A percentile compares a stretch with the other conserved stretches of the same genome.
These are phyloP conservation scores for Diadegma fenestrale DNA, from an alignment of 2,888 invertebrate species.

Conservation along the genomic window DNA sequence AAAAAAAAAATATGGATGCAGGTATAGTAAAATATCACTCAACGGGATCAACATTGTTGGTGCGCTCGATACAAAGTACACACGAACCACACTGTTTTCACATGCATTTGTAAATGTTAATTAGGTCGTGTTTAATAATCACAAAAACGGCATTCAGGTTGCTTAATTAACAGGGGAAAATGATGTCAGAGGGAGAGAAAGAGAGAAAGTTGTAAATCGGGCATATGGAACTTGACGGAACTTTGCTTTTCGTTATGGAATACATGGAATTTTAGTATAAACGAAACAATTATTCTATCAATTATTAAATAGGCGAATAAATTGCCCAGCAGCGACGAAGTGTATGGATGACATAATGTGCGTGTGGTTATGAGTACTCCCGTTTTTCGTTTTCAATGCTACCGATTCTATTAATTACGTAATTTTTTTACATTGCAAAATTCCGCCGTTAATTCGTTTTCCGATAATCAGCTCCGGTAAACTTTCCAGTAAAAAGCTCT, in stretches of 20 bases:
- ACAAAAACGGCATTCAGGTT: background rate
- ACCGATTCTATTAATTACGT: background rate
- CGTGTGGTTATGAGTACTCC: background rate
- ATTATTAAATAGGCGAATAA: background rate
- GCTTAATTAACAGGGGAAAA: background rate
- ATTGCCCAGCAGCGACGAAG: background rate
- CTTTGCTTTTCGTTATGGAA: too few species aligned
- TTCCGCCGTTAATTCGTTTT: background rate
- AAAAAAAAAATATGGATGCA: background rate
- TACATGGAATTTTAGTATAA: background rate
- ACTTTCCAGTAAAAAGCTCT: too few species aligned
- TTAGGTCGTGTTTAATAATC: background rate
- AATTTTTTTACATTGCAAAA: background rate
- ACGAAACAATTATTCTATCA: background rate
- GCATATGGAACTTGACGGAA: too few species aligned
- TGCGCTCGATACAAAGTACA: background rate
- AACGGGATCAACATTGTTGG: background rate
- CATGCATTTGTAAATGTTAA: background rate
- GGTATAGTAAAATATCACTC: too few species aligned
- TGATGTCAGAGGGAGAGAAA: background rate
- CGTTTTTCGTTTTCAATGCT: background rate
- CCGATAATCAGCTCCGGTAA: too few species aligned
- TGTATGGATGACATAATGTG: background rate
- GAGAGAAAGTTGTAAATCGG: background rate
- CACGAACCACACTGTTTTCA: background rate